Conservation (phyloP, 2,888 invertebrate genomes). For the Ernsta delagoae region DNA sequence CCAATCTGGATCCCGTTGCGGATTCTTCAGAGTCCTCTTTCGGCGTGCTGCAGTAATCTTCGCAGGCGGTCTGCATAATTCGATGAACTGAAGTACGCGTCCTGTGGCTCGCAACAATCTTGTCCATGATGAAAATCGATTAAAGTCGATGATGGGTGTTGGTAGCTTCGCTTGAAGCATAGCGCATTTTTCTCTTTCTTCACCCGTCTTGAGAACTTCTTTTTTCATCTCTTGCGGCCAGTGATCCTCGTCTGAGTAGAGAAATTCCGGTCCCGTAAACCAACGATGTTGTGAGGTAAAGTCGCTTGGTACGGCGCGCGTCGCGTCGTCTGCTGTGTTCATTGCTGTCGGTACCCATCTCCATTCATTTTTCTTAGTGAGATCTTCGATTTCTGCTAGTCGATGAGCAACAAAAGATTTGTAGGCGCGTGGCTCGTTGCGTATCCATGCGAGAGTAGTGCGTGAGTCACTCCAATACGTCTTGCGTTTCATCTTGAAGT, state of each 20-base stretch:
- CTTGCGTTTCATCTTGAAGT: background rate
- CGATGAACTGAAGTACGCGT: constrained; percentile 3
- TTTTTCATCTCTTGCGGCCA: constrained; percentile 12
- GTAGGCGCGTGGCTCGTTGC: background rate
- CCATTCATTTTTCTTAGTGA: constrained; percentile 28
- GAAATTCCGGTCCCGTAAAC: constrained; percentile 34
- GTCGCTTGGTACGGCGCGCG: constrained; percentile 2
- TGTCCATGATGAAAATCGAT: constrained; percentile 39
- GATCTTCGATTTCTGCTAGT: constrained; percentile 28
- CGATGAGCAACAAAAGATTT: constrained; percentile 16
- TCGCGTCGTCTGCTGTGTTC: constrained; percentile 35
- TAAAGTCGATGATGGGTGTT: constrained; percentile 37
- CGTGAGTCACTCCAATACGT: constrained; percentile 8
- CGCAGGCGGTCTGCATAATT: background rate
- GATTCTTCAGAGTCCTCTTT: background rate
- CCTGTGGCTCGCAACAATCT: background rate
- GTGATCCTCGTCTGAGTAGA: constrained; percentile 15
- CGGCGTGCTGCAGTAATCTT: constrained; percentile 9
- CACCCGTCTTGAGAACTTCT: constrained; percentile 1
- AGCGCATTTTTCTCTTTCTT: background rate
- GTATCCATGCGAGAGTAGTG: constrained; percentile 4
- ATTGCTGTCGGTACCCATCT: constrained; percentile 31
- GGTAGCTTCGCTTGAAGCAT: background rate
- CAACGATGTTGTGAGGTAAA: constrained; percentile 22
- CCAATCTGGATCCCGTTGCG: background rate